These are phyloP conservation scores for Holacanthus passer DNA, from an alignment of 2,113 vertebrate species.

Conservation along the genomic window DNA sequence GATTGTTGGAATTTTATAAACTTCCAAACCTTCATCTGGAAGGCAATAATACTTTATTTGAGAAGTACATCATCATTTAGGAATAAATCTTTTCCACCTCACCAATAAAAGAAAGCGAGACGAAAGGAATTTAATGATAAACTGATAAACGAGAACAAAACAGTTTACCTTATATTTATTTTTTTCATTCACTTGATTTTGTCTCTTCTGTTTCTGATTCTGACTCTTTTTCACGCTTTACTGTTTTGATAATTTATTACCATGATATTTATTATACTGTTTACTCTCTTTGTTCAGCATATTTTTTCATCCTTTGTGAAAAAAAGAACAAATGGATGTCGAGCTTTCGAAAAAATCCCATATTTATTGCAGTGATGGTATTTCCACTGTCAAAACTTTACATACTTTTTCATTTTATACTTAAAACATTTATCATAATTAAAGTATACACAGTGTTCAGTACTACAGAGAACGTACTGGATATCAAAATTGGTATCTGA, in stretches of 20 bases:
- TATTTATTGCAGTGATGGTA: constrained; percentile 79
- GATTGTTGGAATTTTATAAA: neutral
- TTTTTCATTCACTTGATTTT: neutral
- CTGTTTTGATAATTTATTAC: neutral
- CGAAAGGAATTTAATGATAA: neutral
- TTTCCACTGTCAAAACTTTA: constrained; percentile 73
- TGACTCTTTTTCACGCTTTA: neutral
- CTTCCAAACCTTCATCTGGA: neutral
- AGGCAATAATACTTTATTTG: neutral
- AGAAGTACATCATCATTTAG: neutral
- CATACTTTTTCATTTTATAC: constrained; percentile 60
- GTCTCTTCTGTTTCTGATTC: neutral
- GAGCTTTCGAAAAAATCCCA: constrained; percentile 66
- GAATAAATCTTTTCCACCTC: neutral
- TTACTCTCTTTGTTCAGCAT: neutral
- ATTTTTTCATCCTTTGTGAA: neutral
- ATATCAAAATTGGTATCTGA: constrained; percentile 78
- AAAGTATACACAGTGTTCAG: constrained; percentile 73
- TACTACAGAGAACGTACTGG: constrained; percentile 67
- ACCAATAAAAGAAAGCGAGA: neutral
- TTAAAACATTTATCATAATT: constrained; percentile 72
- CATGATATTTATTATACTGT: neutral
- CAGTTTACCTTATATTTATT: neutral
- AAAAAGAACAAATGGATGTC: constrained; percentile 10
- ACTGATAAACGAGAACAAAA: neutral